phyloP scores from a whole-genome alignment of 2,888 invertebrate species.

The Acrobasis consociella region DNA sequence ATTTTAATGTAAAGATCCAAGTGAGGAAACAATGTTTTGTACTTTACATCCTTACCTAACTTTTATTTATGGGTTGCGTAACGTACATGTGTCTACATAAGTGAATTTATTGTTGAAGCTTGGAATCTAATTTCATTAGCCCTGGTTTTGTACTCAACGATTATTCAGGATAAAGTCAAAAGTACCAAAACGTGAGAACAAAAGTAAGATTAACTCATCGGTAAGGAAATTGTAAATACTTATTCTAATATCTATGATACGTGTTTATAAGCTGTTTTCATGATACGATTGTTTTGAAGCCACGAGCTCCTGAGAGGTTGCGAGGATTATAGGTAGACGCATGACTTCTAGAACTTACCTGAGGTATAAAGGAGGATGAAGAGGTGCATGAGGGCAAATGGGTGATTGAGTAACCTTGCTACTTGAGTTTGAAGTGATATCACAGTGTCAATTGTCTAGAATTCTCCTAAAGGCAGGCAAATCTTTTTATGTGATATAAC shows the following conservation, averaged over 20 bases:
- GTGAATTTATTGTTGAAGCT: conserved; percentile 43
- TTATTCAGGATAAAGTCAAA: conserved; percentile 24
- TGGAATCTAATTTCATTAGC: conserved; percentile 28
- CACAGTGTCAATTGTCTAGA: too few relatives aligned
- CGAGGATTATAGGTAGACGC: neutral
- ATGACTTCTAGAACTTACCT: too few relatives aligned
- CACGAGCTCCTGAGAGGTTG: conserved; percentile 42
- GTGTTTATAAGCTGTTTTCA: conserved; percentile 73
- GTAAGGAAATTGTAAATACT: conserved; percentile 74
- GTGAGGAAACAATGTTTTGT: conserved; percentile 65
- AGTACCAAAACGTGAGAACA: conserved; percentile 60
- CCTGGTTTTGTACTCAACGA: conserved; percentile 24
- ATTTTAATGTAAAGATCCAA: conserved; percentile 70
- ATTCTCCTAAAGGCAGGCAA: too few relatives aligned
- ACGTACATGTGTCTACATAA: conserved; percentile 41
- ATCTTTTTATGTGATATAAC: too few relatives aligned
- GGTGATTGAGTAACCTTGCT: too few relatives aligned
- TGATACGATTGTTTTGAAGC: conserved; percentile 52
- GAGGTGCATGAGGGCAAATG: too few relatives aligned
- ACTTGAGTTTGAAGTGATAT: too few relatives aligned
- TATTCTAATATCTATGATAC: conserved; percentile 65
- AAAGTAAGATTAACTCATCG: conserved; percentile 52
- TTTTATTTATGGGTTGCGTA: conserved; percentile 42
- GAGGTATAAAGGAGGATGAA: too few relatives aligned
- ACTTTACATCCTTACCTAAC: conserved; percentile 60